These are phyloP conservation scores for Cordilura impudica DNA, from an alignment of 2,888 invertebrate genomes.

Conservation along the genomic window DNA sequence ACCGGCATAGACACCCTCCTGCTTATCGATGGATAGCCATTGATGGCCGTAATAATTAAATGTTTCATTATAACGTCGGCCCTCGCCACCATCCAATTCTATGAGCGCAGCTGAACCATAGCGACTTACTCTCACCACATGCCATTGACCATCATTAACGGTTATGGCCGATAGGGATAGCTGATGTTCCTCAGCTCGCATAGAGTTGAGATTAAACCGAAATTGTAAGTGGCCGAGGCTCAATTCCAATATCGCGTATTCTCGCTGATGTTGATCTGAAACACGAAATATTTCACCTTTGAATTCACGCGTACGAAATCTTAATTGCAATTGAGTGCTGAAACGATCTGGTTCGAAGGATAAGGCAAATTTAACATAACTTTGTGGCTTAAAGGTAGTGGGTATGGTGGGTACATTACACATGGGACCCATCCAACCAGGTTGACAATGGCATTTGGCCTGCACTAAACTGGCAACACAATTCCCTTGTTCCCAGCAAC, in stretches of 20 bases:
- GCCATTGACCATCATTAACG: constrained; percentile 98
- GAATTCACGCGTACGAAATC: constrained; percentile 94
- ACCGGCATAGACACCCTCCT: constrained; percentile 95
- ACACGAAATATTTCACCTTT: constrained; percentile 95
- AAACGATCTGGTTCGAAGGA: constrained; percentile 95
- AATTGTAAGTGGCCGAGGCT: constrained; percentile 93
- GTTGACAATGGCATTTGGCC: constrained; percentile 94
- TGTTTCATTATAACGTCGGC: constrained; percentile 93
- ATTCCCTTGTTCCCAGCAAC: constrained; percentile 94
- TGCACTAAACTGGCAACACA: constrained; percentile 94
- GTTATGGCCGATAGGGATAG: constrained; percentile 91
- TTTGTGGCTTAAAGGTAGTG: constrained; percentile 93
- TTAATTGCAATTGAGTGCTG: constrained; percentile 92
- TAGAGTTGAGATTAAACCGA: constrained; percentile 93
- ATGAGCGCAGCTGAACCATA: constrained; percentile 94
- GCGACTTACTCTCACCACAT: constrained; percentile 92
- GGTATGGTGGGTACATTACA: constrained; percentile 91
- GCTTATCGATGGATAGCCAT: constrained; percentile 93
- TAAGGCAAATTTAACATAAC: constrained; percentile 95
- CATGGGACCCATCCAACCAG: constrained; percentile 94
- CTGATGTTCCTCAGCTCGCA: constrained; percentile 91
- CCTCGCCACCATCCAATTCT: constrained; percentile 96
- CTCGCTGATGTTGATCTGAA: constrained; percentile 95
- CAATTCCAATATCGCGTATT: constrained; percentile 91
- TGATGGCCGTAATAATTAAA: constrained; percentile 93